A percentile compares a stretch with the other conserved stretches of the same genome.
Evolutionary conservation across 2,888 invertebrate species (phyloP).

Genomic region (Nebria brevicollis): DNA sequence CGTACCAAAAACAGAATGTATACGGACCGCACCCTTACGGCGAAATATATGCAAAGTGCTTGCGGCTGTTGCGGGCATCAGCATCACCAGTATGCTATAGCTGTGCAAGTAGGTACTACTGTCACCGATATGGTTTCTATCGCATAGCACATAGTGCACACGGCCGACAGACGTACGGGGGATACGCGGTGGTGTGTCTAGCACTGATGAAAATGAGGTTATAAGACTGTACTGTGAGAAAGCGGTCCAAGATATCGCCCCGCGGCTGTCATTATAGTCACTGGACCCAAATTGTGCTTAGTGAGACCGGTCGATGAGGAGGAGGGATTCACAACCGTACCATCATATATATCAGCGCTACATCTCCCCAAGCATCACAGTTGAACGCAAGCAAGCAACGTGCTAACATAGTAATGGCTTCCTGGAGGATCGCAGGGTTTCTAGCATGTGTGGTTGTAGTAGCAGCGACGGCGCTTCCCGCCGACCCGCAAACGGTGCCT

Average conservation of each 20-base stretch:
- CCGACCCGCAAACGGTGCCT: slow-evolving; percentile 69
- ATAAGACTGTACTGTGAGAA: slow-evolving; percentile 62
- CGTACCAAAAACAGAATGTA: neutral
- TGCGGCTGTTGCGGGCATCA: neutral
- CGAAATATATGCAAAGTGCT: slow-evolving; percentile 27
- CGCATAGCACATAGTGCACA: slow-evolving; percentile 45
- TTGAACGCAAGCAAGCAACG: slow-evolving; percentile 53
- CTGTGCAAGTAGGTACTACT: neutral
- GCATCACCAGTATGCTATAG: neutral
- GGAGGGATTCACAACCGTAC: slow-evolving; percentile 57
- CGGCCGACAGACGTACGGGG: slow-evolving; percentile 26
- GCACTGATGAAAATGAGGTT: slow-evolving; percentile 59
- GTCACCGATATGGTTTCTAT: neutral
- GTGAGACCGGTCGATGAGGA: slow-evolving; percentile 55
- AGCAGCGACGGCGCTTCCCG: slow-evolving; percentile 72
- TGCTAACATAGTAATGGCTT: slow-evolving; percentile 59
- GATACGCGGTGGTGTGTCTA: slow-evolving; percentile 39
- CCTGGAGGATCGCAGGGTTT: slow-evolving; percentile 63
- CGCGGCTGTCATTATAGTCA: slow-evolving; percentile 62
- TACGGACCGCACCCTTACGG: slow-evolving; percentile 31
- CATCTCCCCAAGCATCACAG: slow-evolving; percentile 59
- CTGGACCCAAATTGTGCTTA: slow-evolving; percentile 62
- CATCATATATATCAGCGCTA: slow-evolving; percentile 61
- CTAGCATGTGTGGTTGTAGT: slow-evolving; percentile 66
- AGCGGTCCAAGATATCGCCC: slow-evolving; percentile 64